Evolutionary conservation across 2,113 vertebrate genomes (phyloP).

Genomic region (Myiagra hebetior): DNA sequence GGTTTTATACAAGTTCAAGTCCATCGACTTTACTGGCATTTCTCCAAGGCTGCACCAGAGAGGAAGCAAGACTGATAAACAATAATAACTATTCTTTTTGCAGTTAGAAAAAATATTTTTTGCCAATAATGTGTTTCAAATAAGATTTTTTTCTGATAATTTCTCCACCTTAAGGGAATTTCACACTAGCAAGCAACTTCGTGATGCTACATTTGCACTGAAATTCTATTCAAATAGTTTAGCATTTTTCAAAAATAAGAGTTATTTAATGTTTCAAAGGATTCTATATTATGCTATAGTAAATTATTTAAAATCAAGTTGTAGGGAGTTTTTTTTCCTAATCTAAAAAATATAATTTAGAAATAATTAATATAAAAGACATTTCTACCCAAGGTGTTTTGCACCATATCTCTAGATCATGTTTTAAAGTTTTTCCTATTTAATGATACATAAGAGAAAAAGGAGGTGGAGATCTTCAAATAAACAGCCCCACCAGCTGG

Average conservation of each 20-base stretch:
- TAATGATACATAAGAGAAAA: not conserved
- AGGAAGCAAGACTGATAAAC: not conserved
- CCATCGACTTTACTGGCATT: not conserved
- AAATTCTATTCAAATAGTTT: not conserved
- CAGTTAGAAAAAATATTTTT: not conserved
- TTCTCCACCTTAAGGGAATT: not conserved
- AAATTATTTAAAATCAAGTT: not conserved
- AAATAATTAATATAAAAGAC: not conserved
- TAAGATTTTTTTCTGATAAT: not conserved
- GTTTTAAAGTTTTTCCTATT: not conserved
- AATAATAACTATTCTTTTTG: not conserved
- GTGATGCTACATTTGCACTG: not conserved
- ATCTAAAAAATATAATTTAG: not conserved
- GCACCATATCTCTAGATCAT: accelerated
- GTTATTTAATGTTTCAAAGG: not conserved
- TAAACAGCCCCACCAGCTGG: not conserved
- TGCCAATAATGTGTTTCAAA: not conserved
- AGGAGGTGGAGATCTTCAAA: not conserved
- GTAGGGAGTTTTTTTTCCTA: not conserved
- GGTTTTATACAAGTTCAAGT: not conserved
- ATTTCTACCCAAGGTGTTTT: not conserved
- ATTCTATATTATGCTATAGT: not conserved
- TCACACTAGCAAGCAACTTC: not conserved
- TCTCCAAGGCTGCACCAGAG: not conserved
- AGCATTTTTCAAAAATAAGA: not conserved